phyloP scores from a whole-genome alignment of 2,113 vertebrate species.

The Pluvialis apricaria region DNA sequence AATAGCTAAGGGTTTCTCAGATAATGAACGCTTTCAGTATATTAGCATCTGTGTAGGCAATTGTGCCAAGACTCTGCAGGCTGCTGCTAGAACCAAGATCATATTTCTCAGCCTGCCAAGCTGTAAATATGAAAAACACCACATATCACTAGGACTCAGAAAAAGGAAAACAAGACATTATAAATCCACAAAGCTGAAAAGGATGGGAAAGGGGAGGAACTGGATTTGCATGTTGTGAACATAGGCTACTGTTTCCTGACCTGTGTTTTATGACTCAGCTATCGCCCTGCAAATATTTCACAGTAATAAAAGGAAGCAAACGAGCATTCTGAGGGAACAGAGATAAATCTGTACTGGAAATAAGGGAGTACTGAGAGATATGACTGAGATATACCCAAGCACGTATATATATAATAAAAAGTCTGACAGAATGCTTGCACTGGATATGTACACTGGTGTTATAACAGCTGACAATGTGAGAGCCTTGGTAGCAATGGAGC shows the following conservation, averaged over 20 bases:
- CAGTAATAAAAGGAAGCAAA: neutral
- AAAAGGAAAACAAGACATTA: neutral
- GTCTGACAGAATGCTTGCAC: neutral
- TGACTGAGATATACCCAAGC: neutral
- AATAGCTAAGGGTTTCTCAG: neutral
- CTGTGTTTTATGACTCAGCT: neutral
- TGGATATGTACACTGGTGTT: neutral
- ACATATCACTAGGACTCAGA: neutral
- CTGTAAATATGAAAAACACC: neutral
- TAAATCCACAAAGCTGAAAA: neutral
- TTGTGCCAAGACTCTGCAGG: neutral
- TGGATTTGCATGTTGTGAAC: neutral
- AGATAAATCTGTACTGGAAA: conserved; percentile 8
- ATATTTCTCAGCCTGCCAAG: neutral
- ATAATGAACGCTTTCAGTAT: neutral
- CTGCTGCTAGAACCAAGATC: neutral
- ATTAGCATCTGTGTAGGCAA: conserved; percentile 4
- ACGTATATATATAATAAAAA: neutral
- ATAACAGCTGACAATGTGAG: neutral
- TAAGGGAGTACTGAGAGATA: neutral
- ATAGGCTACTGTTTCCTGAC: neutral
- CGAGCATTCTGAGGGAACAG: neutral
- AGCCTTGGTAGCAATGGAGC: neutral
- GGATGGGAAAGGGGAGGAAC: neutral
- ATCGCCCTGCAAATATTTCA: neutral